Evolutionary conservation across 2,888 invertebrate species (phyloP).

Genomic region (Ormyrus pomaceus): DNA sequence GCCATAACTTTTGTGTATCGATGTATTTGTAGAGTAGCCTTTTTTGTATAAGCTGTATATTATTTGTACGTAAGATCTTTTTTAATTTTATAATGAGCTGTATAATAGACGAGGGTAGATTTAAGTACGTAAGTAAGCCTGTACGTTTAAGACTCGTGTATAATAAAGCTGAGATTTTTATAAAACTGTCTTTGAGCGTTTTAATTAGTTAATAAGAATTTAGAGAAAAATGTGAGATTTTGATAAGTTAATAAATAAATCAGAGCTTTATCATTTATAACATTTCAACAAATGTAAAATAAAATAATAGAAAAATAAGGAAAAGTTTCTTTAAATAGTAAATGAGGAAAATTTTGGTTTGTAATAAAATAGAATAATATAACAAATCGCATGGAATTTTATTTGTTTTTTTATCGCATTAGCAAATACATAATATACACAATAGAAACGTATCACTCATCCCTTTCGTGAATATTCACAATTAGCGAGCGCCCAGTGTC

Average conservation of each 20-base stretch:
- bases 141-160: too few species aligned
- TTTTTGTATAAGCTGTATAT: neutral
- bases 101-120: neutral
- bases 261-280: neutral
- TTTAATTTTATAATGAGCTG: neutral
- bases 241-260: neutral
- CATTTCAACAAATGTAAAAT: neutral
- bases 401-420: constrained; percentile 62
- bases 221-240: neutral
- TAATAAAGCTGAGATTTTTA: too few species aligned
- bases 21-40: neutral
- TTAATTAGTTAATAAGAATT: neutral
- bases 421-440: constrained; percentile 69
- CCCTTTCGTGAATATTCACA: constrained; percentile 46
- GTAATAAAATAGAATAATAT: constrained; percentile 53
- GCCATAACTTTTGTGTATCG: too few species aligned
- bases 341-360: neutral
- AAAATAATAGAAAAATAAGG: neutral
- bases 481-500: constrained; percentile 36
- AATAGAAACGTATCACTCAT: constrained; percentile 45
- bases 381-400: constrained; percentile 69
- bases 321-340: neutral
- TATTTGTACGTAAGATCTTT: neutral
- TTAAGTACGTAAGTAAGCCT: too few species aligned
- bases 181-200: neutral